Evolutionary conservation across 1,140 invertebrate species (phyloP), one percentile per base, ranked within the genome.

Genomic region (Phthorimaea operculella): DNA sequence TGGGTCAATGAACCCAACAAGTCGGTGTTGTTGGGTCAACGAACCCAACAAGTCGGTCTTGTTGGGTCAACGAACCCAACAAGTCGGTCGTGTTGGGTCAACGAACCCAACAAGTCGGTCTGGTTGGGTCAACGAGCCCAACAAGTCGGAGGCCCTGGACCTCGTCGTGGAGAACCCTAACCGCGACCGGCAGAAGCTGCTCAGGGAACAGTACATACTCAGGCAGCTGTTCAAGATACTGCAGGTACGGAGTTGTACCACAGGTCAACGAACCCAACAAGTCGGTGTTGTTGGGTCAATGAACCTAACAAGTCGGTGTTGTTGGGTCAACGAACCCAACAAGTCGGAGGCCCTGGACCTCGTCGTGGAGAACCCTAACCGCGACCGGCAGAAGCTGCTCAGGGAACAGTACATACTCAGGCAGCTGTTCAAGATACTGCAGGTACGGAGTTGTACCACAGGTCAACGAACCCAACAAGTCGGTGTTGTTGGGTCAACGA

Each of bases 321-420:
- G n/a, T n/a, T n/a, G n/a, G n/a, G n/a, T n/a, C n/a, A 97, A 97
- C 78, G 95, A 96, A 63, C 95, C 96, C 64, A 96, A 97, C 73
- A 96, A 97, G 81, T 91, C 91, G 0, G 97, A 99, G 81, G 97
- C 98, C 0, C 84, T 99, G 21, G 96, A 98, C 53, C 88, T 99
- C 53, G 88, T 93, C 11, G 94, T 98, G 7, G 90, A 91, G 5
- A 95, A 96, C 80, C 92, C 97, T 0, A 96, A 97, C 74, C 84
- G 98, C 45, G 98, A 99, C 80, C 86, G 98, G 39, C 98, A 99
- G 84, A 99, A 99, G 77, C 86, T 99, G 33, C 86, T 99, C 0
- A 88, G 98, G 56, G 98, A 99, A 77, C 98, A 99, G 82, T 97
- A 97, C 63, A 98, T 99, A 69, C 86, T 99, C 18, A 93, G 97